Conservation (phyloP, 1,140 invertebrate genomes). For the Cecropterus lyciades region DNA sequence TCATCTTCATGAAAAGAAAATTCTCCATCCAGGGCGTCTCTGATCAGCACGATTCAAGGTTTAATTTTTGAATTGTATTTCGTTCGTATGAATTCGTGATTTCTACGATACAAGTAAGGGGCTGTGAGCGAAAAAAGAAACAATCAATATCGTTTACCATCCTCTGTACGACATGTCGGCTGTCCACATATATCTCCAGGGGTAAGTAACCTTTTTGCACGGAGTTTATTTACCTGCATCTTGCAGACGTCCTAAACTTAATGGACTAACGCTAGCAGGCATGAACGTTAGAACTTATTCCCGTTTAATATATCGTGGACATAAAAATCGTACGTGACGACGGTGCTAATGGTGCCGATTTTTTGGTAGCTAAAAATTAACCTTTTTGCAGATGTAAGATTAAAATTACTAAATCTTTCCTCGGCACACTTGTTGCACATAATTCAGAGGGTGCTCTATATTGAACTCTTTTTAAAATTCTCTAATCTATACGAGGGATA, state of each 20-base stretch:
- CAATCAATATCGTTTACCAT: not conserved
- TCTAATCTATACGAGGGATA: too few relatives aligned
- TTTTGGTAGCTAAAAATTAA: not conserved
- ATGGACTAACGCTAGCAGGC: slow-evolving; percentile 22
- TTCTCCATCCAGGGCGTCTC: too few relatives aligned
- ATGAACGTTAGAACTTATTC: slow-evolving; percentile 12
- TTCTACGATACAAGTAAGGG: too few relatives aligned
- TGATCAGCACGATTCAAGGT: too few relatives aligned
- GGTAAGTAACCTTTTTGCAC: not conserved
- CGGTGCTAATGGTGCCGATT: slow-evolving; percentile 8
- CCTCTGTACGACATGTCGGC: not conserved
- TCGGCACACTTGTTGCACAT: too few relatives aligned
- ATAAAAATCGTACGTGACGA: slow-evolving; percentile 24
- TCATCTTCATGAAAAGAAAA: too few relatives aligned
- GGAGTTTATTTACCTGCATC: slow-evolving; percentile 26
- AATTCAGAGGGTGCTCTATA: too few relatives aligned
- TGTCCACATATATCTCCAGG: not conserved
- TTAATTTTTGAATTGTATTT: too few relatives aligned
- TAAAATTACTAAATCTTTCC: too few relatives aligned
- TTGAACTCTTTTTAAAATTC: too few relatives aligned
- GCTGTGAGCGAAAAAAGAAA: too few relatives aligned
- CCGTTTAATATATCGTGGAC: slow-evolving; percentile 21
- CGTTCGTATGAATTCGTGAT: too few relatives aligned
- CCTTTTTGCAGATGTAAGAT: not conserved
- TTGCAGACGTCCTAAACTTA: slow-evolving; percentile 27